Percentiles rank a stretch among this genome's conserved stretches.
Conservation (phyloP, 2,888 invertebrate genomes). For the Lycaena phlaeas region DNA sequence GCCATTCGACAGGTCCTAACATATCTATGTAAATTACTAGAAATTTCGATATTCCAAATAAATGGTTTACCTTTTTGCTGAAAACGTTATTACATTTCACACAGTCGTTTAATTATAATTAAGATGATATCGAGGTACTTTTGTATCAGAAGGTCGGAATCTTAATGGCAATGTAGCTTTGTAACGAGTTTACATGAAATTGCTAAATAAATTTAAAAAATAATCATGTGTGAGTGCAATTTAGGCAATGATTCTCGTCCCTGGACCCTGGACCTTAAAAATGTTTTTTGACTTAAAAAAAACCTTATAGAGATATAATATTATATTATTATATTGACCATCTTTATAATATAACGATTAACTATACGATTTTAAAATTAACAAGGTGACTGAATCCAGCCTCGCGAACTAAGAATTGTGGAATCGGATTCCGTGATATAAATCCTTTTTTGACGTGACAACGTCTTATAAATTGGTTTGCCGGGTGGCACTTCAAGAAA, state of each 20-base stretch:
- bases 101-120: slow-evolving; percentile 2
- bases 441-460: no score
- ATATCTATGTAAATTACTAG: slow-evolving; percentile 6
- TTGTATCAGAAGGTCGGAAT: slow-evolving; percentile 1
- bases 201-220: neutral
- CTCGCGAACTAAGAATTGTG: no score
- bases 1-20: neutral
- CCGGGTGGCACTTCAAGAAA: no score
- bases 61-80: neutral
- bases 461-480: no score
- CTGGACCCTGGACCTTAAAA: neutral
- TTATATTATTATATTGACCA: no score
- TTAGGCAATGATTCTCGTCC: neutral
- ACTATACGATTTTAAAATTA: no score
- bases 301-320: neutral
- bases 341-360: no score
- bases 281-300: neutral
- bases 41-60: slow-evolving; percentile 5
- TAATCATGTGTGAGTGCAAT: neutral
- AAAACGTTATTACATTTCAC: neutral
- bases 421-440: no score
- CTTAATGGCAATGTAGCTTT: neutral
- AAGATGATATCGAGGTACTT: slow-evolving; percentile 3
- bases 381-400: no score
- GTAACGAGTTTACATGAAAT: no score